These are phyloP conservation scores for Chondrilla cf. caribensis DNA, from an alignment of 37 sponge, comb jelly and placozoan genomes.

Conservation along the genomic window DNA sequence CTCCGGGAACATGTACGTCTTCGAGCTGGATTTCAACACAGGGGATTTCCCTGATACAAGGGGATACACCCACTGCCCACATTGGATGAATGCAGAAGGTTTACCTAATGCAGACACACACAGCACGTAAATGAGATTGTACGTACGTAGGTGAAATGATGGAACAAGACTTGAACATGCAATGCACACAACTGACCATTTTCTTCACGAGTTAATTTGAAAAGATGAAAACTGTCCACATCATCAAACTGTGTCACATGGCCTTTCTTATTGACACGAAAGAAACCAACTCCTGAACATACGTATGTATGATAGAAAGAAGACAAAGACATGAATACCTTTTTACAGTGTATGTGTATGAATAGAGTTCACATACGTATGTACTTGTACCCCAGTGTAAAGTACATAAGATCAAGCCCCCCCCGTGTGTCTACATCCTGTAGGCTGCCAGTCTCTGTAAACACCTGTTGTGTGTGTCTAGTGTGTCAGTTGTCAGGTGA, in stretches of 20 bases:
- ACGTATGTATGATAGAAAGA: no score
- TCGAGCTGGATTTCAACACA: conserved; percentile 41
- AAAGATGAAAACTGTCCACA: conserved; percentile 53
- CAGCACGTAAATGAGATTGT: background rate
- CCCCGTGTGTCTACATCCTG: no score
- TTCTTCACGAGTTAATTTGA: conserved; percentile 14
- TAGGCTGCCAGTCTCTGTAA: no score
- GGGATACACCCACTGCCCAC: conserved; percentile 69
- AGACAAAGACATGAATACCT: no score
- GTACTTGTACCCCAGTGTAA: no score
- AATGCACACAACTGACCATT: background rate
- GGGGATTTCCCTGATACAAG: conserved; percentile 66
- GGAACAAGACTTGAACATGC: background rate
- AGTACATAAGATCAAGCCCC: no score
- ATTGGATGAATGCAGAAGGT: conserved; percentile 79
- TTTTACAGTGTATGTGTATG: no score
- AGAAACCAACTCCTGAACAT: conserved; percentile 58
- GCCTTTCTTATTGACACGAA: conserved; percentile 44
- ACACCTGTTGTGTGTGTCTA: no score
- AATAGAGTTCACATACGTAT: no score
- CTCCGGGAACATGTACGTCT: conserved; percentile 67
- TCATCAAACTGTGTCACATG: conserved; percentile 60
- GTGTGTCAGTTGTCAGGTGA: no score
- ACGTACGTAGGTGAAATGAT: background rate
- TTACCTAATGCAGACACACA: conserved; percentile 36